Evolutionary conservation across 2,113 vertebrate genomes (phyloP), one percentile per base, ranked within the genome.

Genomic region (Myiagra hebetior): DNA sequence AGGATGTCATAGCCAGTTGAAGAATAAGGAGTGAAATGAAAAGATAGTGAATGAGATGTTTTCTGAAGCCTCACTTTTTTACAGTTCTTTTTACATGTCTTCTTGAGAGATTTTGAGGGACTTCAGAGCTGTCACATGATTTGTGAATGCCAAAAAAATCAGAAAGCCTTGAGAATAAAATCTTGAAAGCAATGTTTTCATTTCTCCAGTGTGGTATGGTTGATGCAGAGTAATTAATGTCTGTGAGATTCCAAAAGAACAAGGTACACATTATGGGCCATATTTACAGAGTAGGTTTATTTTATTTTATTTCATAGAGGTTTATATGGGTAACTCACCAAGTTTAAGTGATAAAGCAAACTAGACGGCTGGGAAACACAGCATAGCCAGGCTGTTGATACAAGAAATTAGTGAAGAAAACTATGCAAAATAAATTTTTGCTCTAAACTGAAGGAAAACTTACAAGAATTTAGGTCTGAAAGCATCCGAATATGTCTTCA

Each of bases 101-200:
- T 70, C 57, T 93, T 82, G 86, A 87, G 85, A 89, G 68, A 87
- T 47, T 92, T 59, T 46, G 88, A 89, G 74, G 41, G 77, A 64
- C 50, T 89, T 82, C 44, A 41, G 55, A 92, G 72, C 47, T 93
- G 92, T 91, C 79, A 67, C 13, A 0, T 74, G 89, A 96, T 94
- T 95, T 95, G 69, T 90, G 62, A 41, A 37, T 52, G 53, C 47
- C 53, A 81, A 74, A 92, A 67, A 70, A 30, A 78, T 91, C 69
- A 87, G 73, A 73, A 95, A 87, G 77, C 70, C 70, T 85, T 83
- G 80, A 87, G 79, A 89, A 87, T 57, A 85, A 90, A 91, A 86
- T 74, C 46, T 76, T 60, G 70, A 79, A 89, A 73, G 46, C 72
- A 85, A 69, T 62, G 60, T 67, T 94, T 95, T 96, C 70, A 41